Evolutionary conservation across 2,888 invertebrate species (phyloP), one percentile per base, ranked within the genome.

Genomic region (Arge pagana): DNA sequence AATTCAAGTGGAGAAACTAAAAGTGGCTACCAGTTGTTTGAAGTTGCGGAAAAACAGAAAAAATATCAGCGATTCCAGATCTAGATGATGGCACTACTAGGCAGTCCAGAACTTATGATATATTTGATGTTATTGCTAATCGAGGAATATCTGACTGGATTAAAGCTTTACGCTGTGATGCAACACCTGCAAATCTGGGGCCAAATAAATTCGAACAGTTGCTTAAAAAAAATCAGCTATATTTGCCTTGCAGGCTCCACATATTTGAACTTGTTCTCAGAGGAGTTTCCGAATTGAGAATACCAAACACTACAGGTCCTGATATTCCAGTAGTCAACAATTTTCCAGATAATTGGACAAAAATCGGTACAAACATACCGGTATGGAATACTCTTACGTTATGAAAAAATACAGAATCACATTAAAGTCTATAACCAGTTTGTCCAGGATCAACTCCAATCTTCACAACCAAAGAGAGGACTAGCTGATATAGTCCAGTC

Each of bases 401-500:
- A 40, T 10, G 13, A 39, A 1, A 49, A 30, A 50, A 28, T 53
- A 37, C 19, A 19, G 6, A 15, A 53, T 33, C 53, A 53, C 31
- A 11, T 50, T 45, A 39, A 53, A 50, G 23, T 24, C 11, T 50
- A 50, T 5, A 18, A 45, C 21, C 8, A 24, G 33, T 53, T 53
- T 31, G 26, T 53, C n/a, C 33, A 50, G 45, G 10, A 42, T 26
- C 48, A 48, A 49, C 31, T 54, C 4, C 24, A 51, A 24, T 35
- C 21, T 39, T 24, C 7, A 11, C 51, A 51, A 41, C 48, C 53
- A 37, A 6, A 39, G 56, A 43, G 58, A 59, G 39, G 58, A 60
- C 31, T 61, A 61, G 40, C 42, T 36, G 42, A 61, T 60, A 50
- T 31, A 58, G 11, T 48, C 62, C 42, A 55, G 61, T 36, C 48